Percentiles rank a stretch among this genome's conserved stretches.
These are phyloP conservation scores for Coenonympha arcania DNA, from an alignment of 2,888 invertebrate genomes.

Conservation along the genomic window DNA sequence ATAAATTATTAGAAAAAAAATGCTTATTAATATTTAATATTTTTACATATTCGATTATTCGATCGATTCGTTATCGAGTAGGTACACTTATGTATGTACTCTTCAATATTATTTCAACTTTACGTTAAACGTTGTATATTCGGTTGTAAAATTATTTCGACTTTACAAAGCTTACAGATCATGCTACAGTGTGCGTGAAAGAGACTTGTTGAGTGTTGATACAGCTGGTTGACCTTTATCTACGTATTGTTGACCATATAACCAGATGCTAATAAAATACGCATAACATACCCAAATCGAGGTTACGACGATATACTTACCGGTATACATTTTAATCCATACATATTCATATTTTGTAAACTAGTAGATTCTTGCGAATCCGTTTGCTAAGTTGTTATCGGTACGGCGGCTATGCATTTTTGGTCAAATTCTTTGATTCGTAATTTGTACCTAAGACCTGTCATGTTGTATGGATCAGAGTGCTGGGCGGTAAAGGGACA, in stretches of 20 bases:
- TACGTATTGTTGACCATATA: slow-evolving; percentile 7
- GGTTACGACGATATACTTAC: background rate
- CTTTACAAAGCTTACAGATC: no score
- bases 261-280: slow-evolving; percentile 7
- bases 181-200: background rate
- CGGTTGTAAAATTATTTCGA: no score
- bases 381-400: background rate
- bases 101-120: no score
- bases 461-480: no score
- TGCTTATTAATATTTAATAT: no score
- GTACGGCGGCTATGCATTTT: background rate
- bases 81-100: no score
- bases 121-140: no score
- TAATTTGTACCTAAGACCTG: background rate
- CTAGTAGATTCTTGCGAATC: background rate
- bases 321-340: slow-evolving; percentile 3
- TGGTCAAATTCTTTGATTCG: no score
- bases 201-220: background rate
- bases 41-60: no score
- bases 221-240: background rate
- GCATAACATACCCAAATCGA: slow-evolving; percentile 1
- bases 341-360: background rate
- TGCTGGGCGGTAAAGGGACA: no score
- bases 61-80: no score
- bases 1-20: no score